These are phyloP conservation scores for Neosilurus mollespiculum DNA, from an alignment of 2,797 vertebrate genomes.

Conservation along the genomic window DNA sequence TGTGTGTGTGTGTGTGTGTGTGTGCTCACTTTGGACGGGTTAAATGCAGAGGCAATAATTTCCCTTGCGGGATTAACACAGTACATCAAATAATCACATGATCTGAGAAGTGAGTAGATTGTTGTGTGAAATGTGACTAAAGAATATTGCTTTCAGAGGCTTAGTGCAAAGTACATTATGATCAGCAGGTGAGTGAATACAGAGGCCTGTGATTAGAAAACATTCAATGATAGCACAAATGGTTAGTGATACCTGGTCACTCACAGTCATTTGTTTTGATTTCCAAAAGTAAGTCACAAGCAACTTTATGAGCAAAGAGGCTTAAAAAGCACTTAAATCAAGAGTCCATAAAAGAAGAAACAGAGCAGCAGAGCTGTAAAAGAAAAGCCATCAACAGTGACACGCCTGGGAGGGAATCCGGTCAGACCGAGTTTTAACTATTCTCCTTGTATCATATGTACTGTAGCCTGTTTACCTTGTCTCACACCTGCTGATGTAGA, in stretches of 20 bases:
- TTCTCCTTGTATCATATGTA: constrained; percentile 40
- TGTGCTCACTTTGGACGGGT: too few species aligned
- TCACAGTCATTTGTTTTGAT: not conserved
- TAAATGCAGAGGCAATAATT: too few species aligned
- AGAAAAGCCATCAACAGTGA: constrained; percentile 12
- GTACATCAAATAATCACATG: too few species aligned
- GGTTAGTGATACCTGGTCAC: too few species aligned
- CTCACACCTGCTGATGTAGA: constrained; percentile 30
- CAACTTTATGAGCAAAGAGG: not conserved
- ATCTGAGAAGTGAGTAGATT: not conserved
- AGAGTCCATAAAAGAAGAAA: not conserved
- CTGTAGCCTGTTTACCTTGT: constrained; percentile 29
- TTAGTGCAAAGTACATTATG: too few species aligned
- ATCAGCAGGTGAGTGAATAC: not conserved
- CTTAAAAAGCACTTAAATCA: not conserved
- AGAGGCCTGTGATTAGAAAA: not conserved
- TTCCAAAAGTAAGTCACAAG: not conserved
- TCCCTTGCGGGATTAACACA: too few species aligned
- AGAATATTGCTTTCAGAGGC: not conserved
- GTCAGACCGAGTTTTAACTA: constrained; percentile 2
- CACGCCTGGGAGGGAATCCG: constrained; percentile 20
- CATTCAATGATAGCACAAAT: not conserved
- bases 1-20: too few species aligned
- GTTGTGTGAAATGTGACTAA: not conserved
- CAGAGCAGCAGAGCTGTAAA: not conserved